A percentile compares a stretch with the other conserved stretches of the same genome.
Conservation (phyloP, 2,113 vertebrate species). For the Todiramphus chloris region DNA sequence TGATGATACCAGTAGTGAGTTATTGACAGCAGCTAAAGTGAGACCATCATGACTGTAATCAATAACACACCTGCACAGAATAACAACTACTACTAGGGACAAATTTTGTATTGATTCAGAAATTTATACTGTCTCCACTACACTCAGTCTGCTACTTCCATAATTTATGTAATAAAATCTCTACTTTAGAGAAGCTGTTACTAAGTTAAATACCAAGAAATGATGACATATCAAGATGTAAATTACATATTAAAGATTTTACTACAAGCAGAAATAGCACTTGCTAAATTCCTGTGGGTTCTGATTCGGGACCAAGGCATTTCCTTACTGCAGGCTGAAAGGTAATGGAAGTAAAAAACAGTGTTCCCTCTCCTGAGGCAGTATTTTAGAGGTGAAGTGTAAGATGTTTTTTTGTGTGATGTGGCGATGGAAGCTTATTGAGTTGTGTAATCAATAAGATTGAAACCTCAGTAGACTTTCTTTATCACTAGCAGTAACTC, state of each 20-base stretch:
- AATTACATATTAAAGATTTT: slow-evolving; percentile 53
- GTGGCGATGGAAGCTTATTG: background rate
- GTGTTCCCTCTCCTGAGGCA: background rate
- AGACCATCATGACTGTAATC: slow-evolving; percentile 60
- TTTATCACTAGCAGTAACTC: background rate
- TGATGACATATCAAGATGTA: slow-evolving; percentile 61
- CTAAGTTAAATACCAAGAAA: slow-evolving; percentile 64
- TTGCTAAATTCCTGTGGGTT: slow-evolving; percentile 51
- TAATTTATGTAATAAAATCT: slow-evolving; percentile 61
- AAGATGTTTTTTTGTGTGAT: background rate
- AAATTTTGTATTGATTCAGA: slow-evolving; percentile 59
- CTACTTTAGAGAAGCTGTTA: slow-evolving; percentile 39
- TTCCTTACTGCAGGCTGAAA: slow-evolving; percentile 37
- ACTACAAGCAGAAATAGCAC: slow-evolving; percentile 55
- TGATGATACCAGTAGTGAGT: slow-evolving; percentile 33
- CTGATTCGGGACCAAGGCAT: slow-evolving; percentile 33
- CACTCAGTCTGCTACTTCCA: slow-evolving; percentile 10
- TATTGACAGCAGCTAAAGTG: slow-evolving; percentile 52
- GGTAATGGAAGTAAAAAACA: background rate
- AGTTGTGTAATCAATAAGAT: background rate
- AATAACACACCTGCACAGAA: slow-evolving; percentile 64
- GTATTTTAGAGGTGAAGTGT: background rate
- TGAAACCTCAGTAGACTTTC: background rate
- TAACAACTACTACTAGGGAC: slow-evolving; percentile 37
- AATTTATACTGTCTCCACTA: slow-evolving; percentile 35